These are phyloP conservation scores for Orestias chungarensis DNA, from an alignment of 2,797 vertebrate genomes.

Conservation along the genomic window DNA sequence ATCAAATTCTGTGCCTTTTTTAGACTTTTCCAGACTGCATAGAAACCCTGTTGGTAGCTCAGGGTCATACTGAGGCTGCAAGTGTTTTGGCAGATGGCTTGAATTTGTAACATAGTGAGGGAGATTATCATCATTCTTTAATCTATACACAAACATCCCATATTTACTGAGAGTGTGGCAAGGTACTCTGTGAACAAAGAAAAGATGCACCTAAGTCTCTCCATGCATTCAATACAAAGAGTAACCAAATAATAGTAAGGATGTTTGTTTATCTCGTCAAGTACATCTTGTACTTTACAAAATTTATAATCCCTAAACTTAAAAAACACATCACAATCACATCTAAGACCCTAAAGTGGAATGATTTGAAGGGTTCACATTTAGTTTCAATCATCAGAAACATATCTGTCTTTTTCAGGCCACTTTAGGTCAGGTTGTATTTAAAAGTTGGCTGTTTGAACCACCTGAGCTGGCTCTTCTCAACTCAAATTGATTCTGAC, in stretches of 20 bases:
- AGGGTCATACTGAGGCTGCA: conserved; percentile 68
- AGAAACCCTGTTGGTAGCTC: conserved; percentile 26
- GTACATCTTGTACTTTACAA: no score
- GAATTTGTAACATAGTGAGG: conserved; percentile 72
- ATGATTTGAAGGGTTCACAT: neutral
- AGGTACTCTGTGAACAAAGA: conserved; percentile 39
- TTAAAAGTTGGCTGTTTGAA: conserved; percentile 1
- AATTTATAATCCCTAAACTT: conserved; percentile 2
- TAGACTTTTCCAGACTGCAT: neutral
- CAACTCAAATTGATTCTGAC: conserved; percentile 26
- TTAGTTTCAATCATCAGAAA: conserved; percentile 8
- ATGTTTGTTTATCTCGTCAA: no score
- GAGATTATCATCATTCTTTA: conserved; percentile 69
- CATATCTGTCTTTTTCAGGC: neutral
- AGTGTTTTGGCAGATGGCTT: conserved; percentile 80
- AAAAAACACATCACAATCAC: neutral
- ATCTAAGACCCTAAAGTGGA: neutral
- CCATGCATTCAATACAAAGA: conserved; percentile 38
- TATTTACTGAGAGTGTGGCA: conserved; percentile 41
- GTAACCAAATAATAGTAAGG: conserved; percentile 43
- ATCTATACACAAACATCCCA: conserved; percentile 70
- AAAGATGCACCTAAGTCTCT: conserved; percentile 49
- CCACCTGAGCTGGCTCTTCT: conserved; percentile 20
- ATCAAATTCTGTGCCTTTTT: neutral
- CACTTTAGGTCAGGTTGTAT: conserved; percentile 13